Base-by-base conservation (phyloP, 1,140 invertebrate species). In the Hylaeus anthracinus region DNA sequence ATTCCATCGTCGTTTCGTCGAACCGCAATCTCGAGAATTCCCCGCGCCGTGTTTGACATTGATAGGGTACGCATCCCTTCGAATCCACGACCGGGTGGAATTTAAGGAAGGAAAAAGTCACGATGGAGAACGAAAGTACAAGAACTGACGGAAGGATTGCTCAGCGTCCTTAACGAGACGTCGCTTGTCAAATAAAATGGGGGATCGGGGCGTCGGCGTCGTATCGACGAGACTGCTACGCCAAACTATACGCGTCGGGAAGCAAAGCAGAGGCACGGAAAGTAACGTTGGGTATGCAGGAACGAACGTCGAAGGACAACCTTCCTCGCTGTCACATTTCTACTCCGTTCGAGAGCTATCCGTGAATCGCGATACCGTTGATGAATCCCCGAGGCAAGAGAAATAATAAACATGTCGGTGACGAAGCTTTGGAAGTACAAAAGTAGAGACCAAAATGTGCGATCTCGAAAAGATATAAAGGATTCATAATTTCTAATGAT, bases 11-110 rank as follows among this genome's bases (percentile, higher is more conserved):
- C 65, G 56, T 85, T 83, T 60, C 58, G 55, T 65, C 76, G 81
- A 77, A 60, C n/a, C 51, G 56, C 76, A 86, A 86, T 83, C 76
- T 83, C 72, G 69, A 55, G 64, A 73, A 83, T 83, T 83, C 76
- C 61, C 37, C n/a, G 72, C 43, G 69, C 51, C 72, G 41, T 58
- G 72, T 73, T 71, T 83, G 85, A 86, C 76, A 77, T 76, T 83
- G 81, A 86, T 83, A 80, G 72, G 75, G 60, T 69, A 55, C 71
- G 61, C 58, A 53, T n/a, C 55, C 41, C 63, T 61, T 72, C 75
- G 60, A 26, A 12, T 26, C 5, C 1, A 5, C 45, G 65, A 14
- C 61, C 12, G 58, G 58, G 72, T 26, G 76, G 73, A 86, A 64
- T 85, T 72, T 55, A 51, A 72, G 26, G 61, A 67, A 37, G 26